Percentiles rank a stretch among this genome's conserved stretches.
Conservation (phyloP, 2,113 vertebrate species). For the Megalops atlanticus region DNA sequence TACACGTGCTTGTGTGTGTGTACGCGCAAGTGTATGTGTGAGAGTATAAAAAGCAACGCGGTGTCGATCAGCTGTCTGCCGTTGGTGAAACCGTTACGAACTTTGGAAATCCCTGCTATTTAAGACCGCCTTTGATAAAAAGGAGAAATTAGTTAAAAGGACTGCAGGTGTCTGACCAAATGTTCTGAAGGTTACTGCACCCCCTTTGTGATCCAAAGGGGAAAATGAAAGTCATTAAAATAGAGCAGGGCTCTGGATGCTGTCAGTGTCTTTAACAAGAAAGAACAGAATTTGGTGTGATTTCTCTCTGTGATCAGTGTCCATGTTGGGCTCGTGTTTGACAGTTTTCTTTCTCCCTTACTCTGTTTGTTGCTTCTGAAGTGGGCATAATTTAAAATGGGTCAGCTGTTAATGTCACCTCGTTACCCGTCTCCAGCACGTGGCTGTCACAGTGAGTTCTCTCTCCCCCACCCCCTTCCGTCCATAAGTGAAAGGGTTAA, state of each 20-base stretch:
- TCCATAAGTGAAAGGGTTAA: constrained; percentile 33
- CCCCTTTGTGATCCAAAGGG: neutral
- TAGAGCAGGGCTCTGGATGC: neutral
- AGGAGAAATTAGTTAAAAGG: neutral
- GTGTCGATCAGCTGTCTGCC: neutral
- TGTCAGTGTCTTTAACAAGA: neutral
- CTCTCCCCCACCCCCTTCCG: neutral
- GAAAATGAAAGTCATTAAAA: neutral
- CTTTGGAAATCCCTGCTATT: neutral
- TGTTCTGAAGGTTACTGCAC: neutral
- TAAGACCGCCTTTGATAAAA: neutral
- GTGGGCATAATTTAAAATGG: neutral
- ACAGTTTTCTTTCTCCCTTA: neutral
- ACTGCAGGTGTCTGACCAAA: neutral
- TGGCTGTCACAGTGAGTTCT: neutral
- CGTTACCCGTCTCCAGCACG: neutral
- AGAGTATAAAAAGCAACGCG: neutral
- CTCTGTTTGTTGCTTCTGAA: neutral
- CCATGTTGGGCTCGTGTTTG: neutral
- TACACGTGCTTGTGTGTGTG: neutral
- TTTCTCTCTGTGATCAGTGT: neutral
- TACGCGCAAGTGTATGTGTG: too few relatives aligned
- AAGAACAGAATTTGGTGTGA: neutral
- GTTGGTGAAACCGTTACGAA: neutral
- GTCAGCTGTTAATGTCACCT: too few relatives aligned